Conservation (phyloP, 23 tunicate genomes). For the Ciona savignyi region DNA sequence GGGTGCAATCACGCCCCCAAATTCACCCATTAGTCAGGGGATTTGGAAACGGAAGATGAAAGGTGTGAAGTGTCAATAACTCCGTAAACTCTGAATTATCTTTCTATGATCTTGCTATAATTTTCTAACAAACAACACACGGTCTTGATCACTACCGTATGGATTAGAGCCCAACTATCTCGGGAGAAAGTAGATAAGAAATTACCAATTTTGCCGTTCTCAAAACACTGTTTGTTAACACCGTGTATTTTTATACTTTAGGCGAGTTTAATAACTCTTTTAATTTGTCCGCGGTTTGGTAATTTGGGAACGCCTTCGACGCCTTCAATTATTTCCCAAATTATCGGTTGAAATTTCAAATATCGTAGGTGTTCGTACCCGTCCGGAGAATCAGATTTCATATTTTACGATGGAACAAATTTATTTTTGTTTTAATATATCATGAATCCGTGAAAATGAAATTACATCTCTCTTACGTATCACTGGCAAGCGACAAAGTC, state of each 20-base stretch:
- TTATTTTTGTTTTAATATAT: no score
- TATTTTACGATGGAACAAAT: no score
- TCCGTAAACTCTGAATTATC: no score
- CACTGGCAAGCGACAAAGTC: no score
- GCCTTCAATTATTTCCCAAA: not conserved
- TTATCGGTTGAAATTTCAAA: not conserved
- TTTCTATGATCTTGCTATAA: no score
- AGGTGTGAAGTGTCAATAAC: not conserved
- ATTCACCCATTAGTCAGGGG: not conserved
- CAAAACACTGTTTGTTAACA: not conserved
- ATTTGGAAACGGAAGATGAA: not conserved
- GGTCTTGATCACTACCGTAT: no score
- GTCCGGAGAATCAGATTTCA: no score
- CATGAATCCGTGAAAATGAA: no score
- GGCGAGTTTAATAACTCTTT: not conserved
- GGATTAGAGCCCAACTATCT: no score
- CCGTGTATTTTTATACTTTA: not conserved
- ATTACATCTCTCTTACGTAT: no score
- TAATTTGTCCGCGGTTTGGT: not conserved
- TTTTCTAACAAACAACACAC: no score
- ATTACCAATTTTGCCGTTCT: not conserved
- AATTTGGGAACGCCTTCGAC: not conserved
- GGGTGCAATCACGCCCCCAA: not conserved
- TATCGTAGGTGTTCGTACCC: no score
- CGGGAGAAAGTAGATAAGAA: not conserved